These are phyloP conservation scores for Xiphorhynchus erythropygius DNA, from an alignment of 2,797 vertebrate genomes.

Conservation along the genomic window DNA sequence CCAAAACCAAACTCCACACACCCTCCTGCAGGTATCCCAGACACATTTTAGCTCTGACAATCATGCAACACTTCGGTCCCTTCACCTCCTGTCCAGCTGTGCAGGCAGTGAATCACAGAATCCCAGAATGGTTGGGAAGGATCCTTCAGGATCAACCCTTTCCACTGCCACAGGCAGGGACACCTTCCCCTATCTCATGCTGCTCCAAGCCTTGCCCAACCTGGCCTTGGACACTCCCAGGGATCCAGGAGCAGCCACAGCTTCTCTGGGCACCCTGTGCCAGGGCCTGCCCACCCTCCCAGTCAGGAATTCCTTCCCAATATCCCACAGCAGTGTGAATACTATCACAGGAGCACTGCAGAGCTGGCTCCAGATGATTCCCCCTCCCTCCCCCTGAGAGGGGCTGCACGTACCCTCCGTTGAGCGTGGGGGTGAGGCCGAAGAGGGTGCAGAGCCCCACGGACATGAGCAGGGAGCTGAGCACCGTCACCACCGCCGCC, in stretches of 20 bases:
- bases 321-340: background rate
- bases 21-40: background rate
- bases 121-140: background rate
- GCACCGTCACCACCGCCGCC: slow-evolving; percentile 95
- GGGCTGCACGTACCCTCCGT: slow-evolving; percentile 87
- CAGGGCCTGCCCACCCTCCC: background rate
- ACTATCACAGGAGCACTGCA: background rate
- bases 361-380: background rate
- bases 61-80: background rate
- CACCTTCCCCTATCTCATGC: no score
- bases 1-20: background rate
- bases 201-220: background rate
- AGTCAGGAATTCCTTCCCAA: background rate
- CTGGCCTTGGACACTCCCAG: background rate
- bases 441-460: slow-evolving; percentile 96
- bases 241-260: background rate
- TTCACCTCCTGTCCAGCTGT: background rate
- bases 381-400: background rate
- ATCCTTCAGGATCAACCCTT: no score
- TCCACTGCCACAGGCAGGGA: no score
- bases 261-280: background rate
- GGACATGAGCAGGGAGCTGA: slow-evolving; percentile 98
- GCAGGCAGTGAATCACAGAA: background rate
- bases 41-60: background rate
- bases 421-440: slow-evolving; percentile 94